Percentiles rank a stretch among this genome's conserved stretches.
phyloP scores from a whole-genome alignment of 2,797 vertebrate species.

The Tarsius wallacei region DNA sequence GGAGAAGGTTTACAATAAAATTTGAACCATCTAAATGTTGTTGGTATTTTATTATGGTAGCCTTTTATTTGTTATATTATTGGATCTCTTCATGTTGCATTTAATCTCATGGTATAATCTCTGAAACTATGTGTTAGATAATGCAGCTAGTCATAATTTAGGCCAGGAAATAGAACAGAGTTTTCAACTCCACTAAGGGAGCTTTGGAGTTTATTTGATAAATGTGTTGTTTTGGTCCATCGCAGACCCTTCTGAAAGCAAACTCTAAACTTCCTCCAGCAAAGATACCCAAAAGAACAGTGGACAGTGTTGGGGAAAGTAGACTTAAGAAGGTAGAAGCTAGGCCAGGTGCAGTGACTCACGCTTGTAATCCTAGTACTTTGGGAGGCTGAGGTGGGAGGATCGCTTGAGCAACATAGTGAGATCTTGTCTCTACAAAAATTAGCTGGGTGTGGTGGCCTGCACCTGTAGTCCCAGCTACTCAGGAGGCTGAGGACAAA shows the following conservation, averaged over 20 bases:
- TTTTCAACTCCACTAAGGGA: neutral
- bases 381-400: too few species aligned
- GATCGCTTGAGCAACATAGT: too few species aligned
- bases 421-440: too few species aligned
- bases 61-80: neutral
- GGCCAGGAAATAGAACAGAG: neutral
- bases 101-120: neutral
- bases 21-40: neutral
- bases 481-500: too few species aligned
- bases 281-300: neutral
- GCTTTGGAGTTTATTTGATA: neutral
- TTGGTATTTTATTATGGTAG: constrained; percentile 11
- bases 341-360: too few species aligned
- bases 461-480: too few species aligned
- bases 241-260: neutral
- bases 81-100: neutral
- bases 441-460: too few species aligned
- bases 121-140: neutral
- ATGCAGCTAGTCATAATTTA: neutral
- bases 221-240: neutral
- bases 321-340: neutral
- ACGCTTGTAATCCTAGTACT: too few species aligned
- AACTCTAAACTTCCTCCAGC: neutral
- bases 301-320: neutral
- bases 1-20: constrained; percentile 34